Base-by-base conservation (phyloP, 1,140 invertebrate species). In the Diorhabda sublineata region DNA sequence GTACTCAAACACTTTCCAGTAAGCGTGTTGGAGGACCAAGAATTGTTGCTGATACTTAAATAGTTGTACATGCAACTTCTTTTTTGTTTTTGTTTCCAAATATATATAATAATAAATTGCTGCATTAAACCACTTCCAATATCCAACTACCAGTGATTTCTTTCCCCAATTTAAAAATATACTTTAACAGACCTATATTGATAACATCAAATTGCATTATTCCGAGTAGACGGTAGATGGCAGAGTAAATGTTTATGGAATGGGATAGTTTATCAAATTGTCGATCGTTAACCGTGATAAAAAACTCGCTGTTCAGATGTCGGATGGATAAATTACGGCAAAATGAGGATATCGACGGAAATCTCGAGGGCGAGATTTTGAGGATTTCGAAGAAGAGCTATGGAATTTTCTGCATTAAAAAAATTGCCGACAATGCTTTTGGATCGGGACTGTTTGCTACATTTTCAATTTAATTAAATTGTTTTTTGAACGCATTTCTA, bases 241-340 rank as follows among this genome's bases (percentile, higher is more conserved):
- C 6, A 6, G 47, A 52, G 47, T 52, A 52, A 52, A 52, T 52
- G 47, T 52, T 52, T 52, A 52, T 52, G 47, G 47, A 52, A 52
- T 52, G 47, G 47, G 47, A 52, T 52, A 52, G 47, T 52, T 52
- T 52, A 52, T 52, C 47, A 52, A 52, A 52, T 52, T 52, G 47
- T 52, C 47, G 47, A 52, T 52, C 47, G 47, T 52, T 52, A 52
- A 52, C 47, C 47, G 47, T 52, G 47, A 52, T 52, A 52, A 52
- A 52, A 52, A n/a, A 8, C 47, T 52, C 47, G 47, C 47, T 52
- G 47, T 52, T 52, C 47, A 52, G 47, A 52, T 52, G 47, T 52
- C 47, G 47, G 47, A 6, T 52, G 47, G 47, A 52, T 52, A 52
- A 52, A 52, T 52, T 52, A 52, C 47, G 47, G 47, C 6, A 52